phyloP scores from a whole-genome alignment of 1,140 invertebrate genomes.

The Prorops nasuta region DNA sequence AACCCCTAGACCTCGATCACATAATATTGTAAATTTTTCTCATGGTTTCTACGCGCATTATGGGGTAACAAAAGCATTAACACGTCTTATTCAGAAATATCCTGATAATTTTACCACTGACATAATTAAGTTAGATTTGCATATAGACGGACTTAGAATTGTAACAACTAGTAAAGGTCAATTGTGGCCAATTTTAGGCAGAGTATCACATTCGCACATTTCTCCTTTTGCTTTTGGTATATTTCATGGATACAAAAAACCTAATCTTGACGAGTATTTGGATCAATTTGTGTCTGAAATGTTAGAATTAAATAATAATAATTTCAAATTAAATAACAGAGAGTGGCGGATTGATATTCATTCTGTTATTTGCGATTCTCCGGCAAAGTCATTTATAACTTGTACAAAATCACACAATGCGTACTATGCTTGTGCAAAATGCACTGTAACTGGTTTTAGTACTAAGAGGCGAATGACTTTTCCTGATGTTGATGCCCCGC shows the following conservation, averaged over 20 bases:
- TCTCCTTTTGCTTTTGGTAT: background rate
- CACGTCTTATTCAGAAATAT: background rate
- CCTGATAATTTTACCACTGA: background rate
- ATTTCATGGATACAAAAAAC: background rate
- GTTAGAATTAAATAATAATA: background rate
- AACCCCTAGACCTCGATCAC: conserved; percentile 7
- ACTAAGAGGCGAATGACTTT: background rate
- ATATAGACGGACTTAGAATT: conserved; percentile 10
- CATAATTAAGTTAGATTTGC: background rate
- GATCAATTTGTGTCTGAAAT: background rate
- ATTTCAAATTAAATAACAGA: background rate
- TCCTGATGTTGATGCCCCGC: background rate
- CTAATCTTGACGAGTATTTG: background rate
- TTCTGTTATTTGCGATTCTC: background rate
- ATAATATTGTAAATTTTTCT: background rate
- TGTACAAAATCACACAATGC: background rate
- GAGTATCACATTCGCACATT: background rate
- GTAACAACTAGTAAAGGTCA: conserved; percentile 19
- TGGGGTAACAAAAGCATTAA: background rate
- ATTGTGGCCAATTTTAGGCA: conserved; percentile 9
- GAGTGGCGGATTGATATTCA: background rate
- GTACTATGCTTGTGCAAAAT: conserved; percentile 1
- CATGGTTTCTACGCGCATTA: background rate
- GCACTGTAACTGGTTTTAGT: background rate
- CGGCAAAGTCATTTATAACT: background rate